Evolutionary conservation across 2,888 invertebrate genomes (phyloP).

Genomic region (Thera obeliscata): DNA sequence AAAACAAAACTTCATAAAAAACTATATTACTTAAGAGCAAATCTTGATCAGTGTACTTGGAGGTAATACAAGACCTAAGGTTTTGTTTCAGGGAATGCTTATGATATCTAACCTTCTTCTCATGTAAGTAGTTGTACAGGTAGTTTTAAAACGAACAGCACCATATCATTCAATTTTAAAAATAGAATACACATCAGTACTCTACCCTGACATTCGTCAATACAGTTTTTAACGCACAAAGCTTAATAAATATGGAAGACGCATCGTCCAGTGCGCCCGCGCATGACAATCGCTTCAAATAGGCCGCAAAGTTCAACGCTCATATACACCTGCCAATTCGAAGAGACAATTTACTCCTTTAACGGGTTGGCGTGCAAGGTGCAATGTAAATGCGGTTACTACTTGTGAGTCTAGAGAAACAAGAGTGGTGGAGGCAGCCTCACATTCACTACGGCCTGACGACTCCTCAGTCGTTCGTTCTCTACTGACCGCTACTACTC

Average conservation of each 20-base stretch:
- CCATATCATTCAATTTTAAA: slow-evolving; percentile 7
- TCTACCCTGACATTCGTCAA: slow-evolving; percentile 15
- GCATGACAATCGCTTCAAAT: slow-evolving; percentile 71
- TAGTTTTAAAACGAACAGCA: background rate
- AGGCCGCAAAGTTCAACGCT: slow-evolving; percentile 79
- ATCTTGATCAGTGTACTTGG: no score
- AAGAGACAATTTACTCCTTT: slow-evolving; percentile 55
- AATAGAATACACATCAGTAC: slow-evolving; percentile 22
- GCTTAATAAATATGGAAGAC: slow-evolving; percentile 62
- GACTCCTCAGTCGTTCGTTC: slow-evolving; percentile 70
- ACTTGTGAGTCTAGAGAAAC: slow-evolving; percentile 59
- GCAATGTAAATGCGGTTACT: slow-evolving; percentile 58
- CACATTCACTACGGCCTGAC: slow-evolving; percentile 77
- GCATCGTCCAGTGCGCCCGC: slow-evolving; percentile 51
- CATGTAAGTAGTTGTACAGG: background rate
- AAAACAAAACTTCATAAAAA: no score
- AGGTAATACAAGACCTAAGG: no score
- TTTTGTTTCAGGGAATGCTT: no score
- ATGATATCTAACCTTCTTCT: no score
- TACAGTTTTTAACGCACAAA: slow-evolving; percentile 44
- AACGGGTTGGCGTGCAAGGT: slow-evolving; percentile 53
- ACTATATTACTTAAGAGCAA: no score
- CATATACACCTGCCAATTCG: slow-evolving; percentile 69
- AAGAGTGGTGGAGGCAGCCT: slow-evolving; percentile 74
- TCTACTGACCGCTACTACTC: slow-evolving; percentile 32